Base-by-base conservation (phyloP, 2,888 invertebrate species). In the Cosmopolites sordidus region DNA sequence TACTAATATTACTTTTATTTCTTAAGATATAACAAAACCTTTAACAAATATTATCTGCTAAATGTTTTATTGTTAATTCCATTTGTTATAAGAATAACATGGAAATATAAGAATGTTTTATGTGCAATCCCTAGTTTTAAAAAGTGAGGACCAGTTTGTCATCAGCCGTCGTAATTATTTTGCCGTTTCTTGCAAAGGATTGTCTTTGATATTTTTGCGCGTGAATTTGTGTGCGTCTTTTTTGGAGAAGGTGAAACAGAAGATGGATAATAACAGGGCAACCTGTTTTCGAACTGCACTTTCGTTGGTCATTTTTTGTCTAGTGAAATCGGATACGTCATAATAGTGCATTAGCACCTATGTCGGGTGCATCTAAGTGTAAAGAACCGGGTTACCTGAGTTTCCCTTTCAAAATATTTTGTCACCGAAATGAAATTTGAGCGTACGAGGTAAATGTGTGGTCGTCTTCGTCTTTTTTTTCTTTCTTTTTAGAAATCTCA, bases 241-340 rank as follows among this genome's bases (percentile, higher is more conserved):
- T 48, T 52, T 49, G 52, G 58, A 58, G 57, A 56, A 56, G 57
- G 58, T 54, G 58, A 57, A 58, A 57, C 61, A 60, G 60, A 60
- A 58, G 56, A 48, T 48, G 48, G 59, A 59, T 63, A 63, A 63
- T 63, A 58, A 62, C 60, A 63, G 63, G 61, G 58, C 57, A 60
- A 55, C 58, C 58, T 43, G 52, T 55, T 41, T 49, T 49, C 33
- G 51, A 50, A 55, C 37, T 51, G 57, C 53, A 57, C 51, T 58
- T 58, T 58, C 58, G 55, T 59, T 61, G 47, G 54, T 54, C 56
- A 52, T 61, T 60, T 63, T 63, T 55, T 59, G 60, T 63, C 63
- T 62, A 63, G 60, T 54, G 61, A 55, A 59, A 56, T 56, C 46
- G 52, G 52, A 53, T 56, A 53, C 52, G 38, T 50, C 42, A 48